Base-by-base conservation (phyloP, 2,888 invertebrate species). In the Pristionchus maxplancki region DNA sequence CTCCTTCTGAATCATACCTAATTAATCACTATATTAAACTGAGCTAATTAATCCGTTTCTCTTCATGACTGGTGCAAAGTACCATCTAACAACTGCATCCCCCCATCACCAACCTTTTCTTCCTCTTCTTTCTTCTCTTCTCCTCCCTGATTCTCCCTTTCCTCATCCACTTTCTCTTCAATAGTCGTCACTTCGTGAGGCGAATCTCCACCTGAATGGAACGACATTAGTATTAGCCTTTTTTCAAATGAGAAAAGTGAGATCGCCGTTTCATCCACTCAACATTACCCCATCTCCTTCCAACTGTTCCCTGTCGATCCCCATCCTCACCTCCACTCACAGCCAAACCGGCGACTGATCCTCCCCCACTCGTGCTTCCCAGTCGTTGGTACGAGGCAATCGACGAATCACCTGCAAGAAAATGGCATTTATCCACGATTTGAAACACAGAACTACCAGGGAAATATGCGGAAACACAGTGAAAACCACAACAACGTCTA, bases 81-180 rank as follows among this genome's bases (percentile, higher is more conserved):
- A n/a, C n/a, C n/a, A n/a, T n/a, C n/a, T n/a, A n/a, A n/a, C n/a
- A n/a, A n/a, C n/a, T n/a, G n/a, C n/a, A n/a, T n/a, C n/a, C n/a
- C n/a, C n/a, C 17, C 6, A 24, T 58, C 31, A 40, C 82, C 15
- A 50, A 28, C 62, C 85, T 64, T 31, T 84, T 24, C 84, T 62
- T 28, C 34, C 62, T 58, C 31, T 37, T 37, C 24, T 6, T 62
- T 28, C 62, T 40, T 34, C 62, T 84, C 62, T 62, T 44, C 85
- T 78, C 34, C 78, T 28, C 28, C 34, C 78, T 48, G n/a, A 28
- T 85, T 64, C 85, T 85, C 85, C 44, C 85, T 85, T 64, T 85
- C 85, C 24, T 62, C 62, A 40, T 58, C 85, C 13, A 6, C n/a
- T 31, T 64, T 85, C 44, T 64, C 78, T 44, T 64, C 62, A 15